Evolutionary conservation across 1,140 invertebrate species (phyloP), one percentile per base, ranked within the genome.

Genomic region (Oppia nitens): DNA sequence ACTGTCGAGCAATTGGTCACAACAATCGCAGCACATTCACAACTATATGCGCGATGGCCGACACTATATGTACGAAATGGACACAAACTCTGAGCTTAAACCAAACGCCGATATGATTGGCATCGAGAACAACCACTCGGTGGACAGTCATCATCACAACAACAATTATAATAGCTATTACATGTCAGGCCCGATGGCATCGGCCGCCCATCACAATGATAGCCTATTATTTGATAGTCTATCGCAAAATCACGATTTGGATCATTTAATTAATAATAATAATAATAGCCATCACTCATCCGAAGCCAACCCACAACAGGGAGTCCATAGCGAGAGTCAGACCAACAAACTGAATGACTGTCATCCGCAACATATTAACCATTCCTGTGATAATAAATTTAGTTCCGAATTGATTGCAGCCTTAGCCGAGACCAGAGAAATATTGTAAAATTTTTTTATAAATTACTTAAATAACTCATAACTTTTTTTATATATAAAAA

Each of bases 371-470:
- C 53, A 40, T 47, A 23, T 4, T 3, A 51, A 51, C 26, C 59
- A 47, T 17, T 9, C 20, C 12, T 47, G 28, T 26, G 47, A 47
- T 52, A 59, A 47, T 27, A 53, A 55, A 25, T 32, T 32, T 58
- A 55, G 49, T 47, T 57, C 60, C 23, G 60, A 59, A 27, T 32
- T 62, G n/a, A 62, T 62, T 55, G 60, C 60, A n/a, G 60, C 60
- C n/a, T 47, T 62, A 11, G 60, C 60, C 1, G 60, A 62, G 51
- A 62, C 60, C 9, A 24, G 60, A 25, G 58, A 62, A 54, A 62
- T 62, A 62, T 62, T 47, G 58, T 56, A 14, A 59, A 55, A 40
- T 3, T 17, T 40, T 40, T 6, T 40, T 40, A 6, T 40, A 40
- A 17, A 40, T 40, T 40, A 9, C 32, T 40, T n/a, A n/a, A n/a